Base-by-base conservation (phyloP, 2,888 invertebrate genomes). In the Aleiodes alternator region DNA sequence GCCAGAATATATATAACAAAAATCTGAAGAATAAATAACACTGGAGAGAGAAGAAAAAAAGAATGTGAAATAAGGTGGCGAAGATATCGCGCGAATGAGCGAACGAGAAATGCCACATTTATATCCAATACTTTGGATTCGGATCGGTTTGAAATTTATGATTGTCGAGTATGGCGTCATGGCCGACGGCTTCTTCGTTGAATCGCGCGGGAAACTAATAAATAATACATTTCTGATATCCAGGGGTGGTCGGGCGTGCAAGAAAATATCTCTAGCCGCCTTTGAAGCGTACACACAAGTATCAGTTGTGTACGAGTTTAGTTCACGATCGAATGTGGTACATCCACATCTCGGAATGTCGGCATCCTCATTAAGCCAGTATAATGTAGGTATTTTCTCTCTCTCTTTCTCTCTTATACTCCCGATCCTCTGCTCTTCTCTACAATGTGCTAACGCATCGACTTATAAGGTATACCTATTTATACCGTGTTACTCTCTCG, bases 201-300 rank as follows among this genome's bases (percentile, higher is more conserved):
- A 71, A 76, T 76, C 72, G 73, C 80, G 77, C 80, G 76, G 76
- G 78, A 77, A 79, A 77, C 82, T 81, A 78, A 83, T 83, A 84
- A 85, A 84, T 82, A 82, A 83, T 84, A 83, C 82, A 85, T 85
- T 84, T 84, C 78, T 82, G 83, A 83, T 79, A 82, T 81, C 68
- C 68, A 68, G 34, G 83, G 83, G 83, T 84, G 81, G 82, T 79
- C 81, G 79, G 75, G 80, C 9, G 64, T 34, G 72, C 79, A 80
- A 79, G 79, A 81, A 80, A 81, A 80, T 80, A 80, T 80, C 79
- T 82, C 79, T 43, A 77, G 80, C 79, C 82, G 81, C 82, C 82
- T 82, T 81, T 83, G 84, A 82, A 80, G 82, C 77, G 78, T 73
- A 75, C 75, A 78, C 73, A 70, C 34, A 43, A 43, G 43, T 53